Percentiles rank a stretch among this genome's conserved stretches.
Evolutionary conservation across 2,113 vertebrate species (phyloP).

Genomic region (Pedetes capensis): DNA sequence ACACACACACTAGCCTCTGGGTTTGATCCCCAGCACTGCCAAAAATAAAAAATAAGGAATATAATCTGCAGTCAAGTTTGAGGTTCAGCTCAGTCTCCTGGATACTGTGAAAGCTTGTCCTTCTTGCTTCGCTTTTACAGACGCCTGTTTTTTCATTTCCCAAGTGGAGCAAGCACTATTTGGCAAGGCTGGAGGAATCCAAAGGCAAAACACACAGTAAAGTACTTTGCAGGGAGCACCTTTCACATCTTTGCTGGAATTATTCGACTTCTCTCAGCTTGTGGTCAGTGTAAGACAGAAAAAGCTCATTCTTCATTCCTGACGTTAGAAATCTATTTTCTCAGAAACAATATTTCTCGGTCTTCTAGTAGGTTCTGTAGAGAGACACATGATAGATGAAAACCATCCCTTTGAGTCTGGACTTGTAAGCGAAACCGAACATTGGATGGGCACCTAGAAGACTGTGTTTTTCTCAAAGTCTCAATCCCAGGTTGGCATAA

Average conservation of each 20-base stretch:
- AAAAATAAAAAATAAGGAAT: not conserved
- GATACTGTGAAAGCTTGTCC: accelerated
- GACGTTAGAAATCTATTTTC: not conserved
- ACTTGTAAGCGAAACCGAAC: not conserved
- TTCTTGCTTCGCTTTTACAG: not conserved
- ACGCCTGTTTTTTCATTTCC: not conserved
- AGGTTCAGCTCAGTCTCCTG: not conserved
- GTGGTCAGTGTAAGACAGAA: not conserved
- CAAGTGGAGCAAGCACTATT: not conserved
- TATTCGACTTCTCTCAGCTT: not conserved
- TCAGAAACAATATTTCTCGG: not conserved
- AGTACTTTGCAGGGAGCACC: not conserved
- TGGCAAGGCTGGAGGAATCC: not conserved
- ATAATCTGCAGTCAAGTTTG: not conserved
- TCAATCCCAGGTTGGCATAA: not conserved
- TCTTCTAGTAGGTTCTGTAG: not conserved
- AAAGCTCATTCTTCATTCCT: not conserved
- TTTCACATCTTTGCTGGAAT: not conserved
- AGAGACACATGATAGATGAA: not conserved
- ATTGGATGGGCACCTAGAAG: not conserved
- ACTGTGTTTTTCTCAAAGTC: not conserved
- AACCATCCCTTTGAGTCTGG: not conserved
- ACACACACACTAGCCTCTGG: no score
- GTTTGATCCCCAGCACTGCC: no score
- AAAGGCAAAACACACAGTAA: not conserved